These are phyloP conservation scores for Philaethria dido DNA, from an alignment of 2,888 invertebrate species.

Conservation along the genomic window DNA sequence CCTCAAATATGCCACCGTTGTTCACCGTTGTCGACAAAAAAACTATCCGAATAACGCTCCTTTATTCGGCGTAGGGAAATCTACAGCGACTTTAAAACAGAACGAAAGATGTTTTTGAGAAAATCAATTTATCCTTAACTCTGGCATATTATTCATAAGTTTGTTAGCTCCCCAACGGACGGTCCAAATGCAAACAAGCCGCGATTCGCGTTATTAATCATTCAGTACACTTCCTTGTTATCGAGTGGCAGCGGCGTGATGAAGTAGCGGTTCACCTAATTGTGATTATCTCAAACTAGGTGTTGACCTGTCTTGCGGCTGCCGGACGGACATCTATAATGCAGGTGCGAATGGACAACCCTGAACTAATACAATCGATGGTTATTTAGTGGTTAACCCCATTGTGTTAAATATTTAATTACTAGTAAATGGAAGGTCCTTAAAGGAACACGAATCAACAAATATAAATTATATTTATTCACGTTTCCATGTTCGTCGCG, in stretches of 20 bases:
- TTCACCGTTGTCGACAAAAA: conserved; percentile 65
- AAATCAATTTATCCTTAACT: conserved; percentile 66
- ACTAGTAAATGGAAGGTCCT: conserved; percentile 1
- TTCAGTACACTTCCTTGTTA: conserved; percentile 69
- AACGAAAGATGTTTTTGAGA: conserved; percentile 55
- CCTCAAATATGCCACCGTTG: conserved; percentile 78
- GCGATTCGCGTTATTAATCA: conserved; percentile 75
- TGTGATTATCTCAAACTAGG: conserved; percentile 71
- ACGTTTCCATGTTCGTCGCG: background rate
- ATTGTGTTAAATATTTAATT: conserved; percentile 18
- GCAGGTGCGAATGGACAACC: conserved; percentile 48
- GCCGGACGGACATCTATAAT: conserved; percentile 64
- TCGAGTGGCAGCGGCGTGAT: conserved; percentile 72
- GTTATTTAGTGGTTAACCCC: conserved; percentile 37
- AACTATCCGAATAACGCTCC: conserved; percentile 74
- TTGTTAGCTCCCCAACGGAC: conserved; percentile 66
- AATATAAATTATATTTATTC: background rate
- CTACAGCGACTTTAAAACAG: conserved; percentile 43
- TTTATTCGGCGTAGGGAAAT: conserved; percentile 61
- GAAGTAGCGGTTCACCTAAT: conserved; percentile 74
- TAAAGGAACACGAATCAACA: background rate
- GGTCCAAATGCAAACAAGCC: conserved; percentile 74
- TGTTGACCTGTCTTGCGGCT: conserved; percentile 55
- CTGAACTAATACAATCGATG: conserved; percentile 51
- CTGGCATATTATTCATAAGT: conserved; percentile 78